phyloP scores from a whole-genome alignment of 2,797 vertebrate species.

The Mus caroli region DNA sequence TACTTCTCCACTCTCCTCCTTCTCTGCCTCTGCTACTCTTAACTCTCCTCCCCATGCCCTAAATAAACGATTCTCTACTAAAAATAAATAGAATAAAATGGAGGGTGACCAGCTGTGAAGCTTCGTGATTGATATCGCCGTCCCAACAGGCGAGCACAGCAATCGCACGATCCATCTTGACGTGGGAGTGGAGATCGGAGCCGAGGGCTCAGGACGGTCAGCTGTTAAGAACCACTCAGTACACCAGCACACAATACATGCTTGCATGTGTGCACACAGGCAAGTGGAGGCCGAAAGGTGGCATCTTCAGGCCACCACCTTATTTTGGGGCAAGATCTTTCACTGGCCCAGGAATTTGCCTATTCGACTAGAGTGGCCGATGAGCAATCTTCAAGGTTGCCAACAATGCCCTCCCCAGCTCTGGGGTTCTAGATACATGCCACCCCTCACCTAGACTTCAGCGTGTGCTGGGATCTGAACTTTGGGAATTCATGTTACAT shows the following conservation, averaged over 20 bases:
- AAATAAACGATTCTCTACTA: too few species aligned
- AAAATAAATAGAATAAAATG: too few species aligned
- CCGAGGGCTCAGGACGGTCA: not conserved
- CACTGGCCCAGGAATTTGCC: not conserved
- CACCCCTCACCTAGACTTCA: not conserved
- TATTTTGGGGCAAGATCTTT: not conserved
- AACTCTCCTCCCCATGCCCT: too few species aligned
- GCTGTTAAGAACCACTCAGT: not conserved
- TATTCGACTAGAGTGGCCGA: not conserved
- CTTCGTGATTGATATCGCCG: accelerated
- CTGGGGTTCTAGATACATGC: not conserved
- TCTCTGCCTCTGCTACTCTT: too few species aligned
- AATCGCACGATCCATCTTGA: not conserved
- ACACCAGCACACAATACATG: too few species aligned
- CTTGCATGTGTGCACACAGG: not conserved
- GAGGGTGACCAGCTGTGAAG: not conserved
- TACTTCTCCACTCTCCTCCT: too few species aligned
- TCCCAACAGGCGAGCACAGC: not conserved
- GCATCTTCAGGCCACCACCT: not conserved
- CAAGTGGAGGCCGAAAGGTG: not conserved
- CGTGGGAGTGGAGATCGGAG: not conserved
- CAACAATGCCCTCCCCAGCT: not conserved
- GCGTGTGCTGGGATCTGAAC: not conserved
- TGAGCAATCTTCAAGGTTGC: not conserved
- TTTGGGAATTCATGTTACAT: too few species aligned